Evolutionary conservation across 1,140 invertebrate species (phyloP).

Genomic region (Drosophila bocqueti): DNA sequence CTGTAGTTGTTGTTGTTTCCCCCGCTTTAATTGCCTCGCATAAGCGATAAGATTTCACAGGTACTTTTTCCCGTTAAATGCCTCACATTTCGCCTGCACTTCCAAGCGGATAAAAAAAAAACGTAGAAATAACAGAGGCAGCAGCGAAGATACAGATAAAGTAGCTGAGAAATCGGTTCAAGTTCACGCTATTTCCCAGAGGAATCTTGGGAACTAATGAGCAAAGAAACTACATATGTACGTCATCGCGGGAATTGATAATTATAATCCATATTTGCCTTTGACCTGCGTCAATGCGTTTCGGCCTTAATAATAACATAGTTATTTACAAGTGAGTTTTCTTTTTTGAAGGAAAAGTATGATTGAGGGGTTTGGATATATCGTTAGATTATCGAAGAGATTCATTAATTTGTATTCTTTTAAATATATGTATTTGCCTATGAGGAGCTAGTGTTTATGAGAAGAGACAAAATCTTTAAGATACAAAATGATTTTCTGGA

Average conservation of each 20-base stretch:
- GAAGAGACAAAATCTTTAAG: background rate
- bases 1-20: slow-evolving; percentile 16
- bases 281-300: slow-evolving; percentile 28
- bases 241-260: background rate
- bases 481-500: background rate
- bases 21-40: slow-evolving; percentile 43
- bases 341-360: background rate
- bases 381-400: background rate
- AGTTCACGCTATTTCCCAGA: slow-evolving; percentile 36
- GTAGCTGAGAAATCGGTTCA: slow-evolving; percentile 20
- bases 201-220: background rate
- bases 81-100: slow-evolving; percentile 21
- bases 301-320: background rate
- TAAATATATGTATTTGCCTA: background rate
- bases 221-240: slow-evolving; percentile 5
- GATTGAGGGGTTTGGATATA: background rate
- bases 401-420: background rate
- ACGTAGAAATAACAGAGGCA: background rate
- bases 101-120: slow-evolving; percentile 5
- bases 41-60: slow-evolving; percentile 54
- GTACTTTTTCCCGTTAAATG: slow-evolving; percentile 51
- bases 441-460: background rate
- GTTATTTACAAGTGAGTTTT: background rate
- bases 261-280: slow-evolving; percentile 18
- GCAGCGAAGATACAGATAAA: slow-evolving; percentile 6